phyloP scores from a whole-genome alignment of 1,140 invertebrate species.

The Telenomus remus region DNA sequence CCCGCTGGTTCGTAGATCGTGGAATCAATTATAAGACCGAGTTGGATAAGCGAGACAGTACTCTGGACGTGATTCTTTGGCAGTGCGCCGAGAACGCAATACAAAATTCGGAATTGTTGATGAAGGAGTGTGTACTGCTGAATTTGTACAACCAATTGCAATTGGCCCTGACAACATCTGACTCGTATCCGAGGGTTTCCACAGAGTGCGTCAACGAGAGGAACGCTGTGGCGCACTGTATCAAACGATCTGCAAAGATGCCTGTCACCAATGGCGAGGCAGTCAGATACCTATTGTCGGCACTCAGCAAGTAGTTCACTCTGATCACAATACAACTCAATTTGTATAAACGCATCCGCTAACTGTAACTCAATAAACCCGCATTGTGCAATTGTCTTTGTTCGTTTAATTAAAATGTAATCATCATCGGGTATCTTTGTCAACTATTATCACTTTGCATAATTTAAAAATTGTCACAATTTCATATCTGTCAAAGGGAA shows the following conservation, averaged over 20 bases:
- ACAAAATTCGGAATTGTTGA: conserved; percentile 57
- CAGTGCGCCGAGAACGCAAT: conserved; percentile 60
- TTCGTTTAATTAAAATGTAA: too few relatives aligned
- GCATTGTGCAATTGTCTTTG: conserved; percentile 4
- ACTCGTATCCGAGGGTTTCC: conserved; percentile 45
- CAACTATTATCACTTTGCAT: too few relatives aligned
- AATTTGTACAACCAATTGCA: conserved; percentile 68
- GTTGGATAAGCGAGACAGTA: conserved; percentile 51
- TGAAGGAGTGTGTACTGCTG: conserved; percentile 67
- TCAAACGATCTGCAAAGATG: conserved; percentile 30
- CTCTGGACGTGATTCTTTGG: conserved; percentile 65
- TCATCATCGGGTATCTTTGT: too few relatives aligned
- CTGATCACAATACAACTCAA: conserved; percentile 69
- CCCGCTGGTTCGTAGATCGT: conserved; percentile 66
- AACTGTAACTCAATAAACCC: conserved; percentile 7
- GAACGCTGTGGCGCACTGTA: conserved; percentile 54
- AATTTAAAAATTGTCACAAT: too few relatives aligned
- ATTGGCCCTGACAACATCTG: conserved; percentile 59
- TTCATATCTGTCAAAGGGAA: too few relatives aligned
- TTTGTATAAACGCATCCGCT: conserved; percentile 10
- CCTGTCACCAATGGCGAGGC: conserved; percentile 59
- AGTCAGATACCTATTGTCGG: conserved; percentile 53
- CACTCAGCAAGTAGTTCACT: conserved; percentile 37
- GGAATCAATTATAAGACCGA: conserved; percentile 63
- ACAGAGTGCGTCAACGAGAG: conserved; percentile 51